These are phyloP conservation scores for Nasonia giraulti DNA, from an alignment of 1,140 invertebrate genomes.

Conservation along the genomic window DNA sequence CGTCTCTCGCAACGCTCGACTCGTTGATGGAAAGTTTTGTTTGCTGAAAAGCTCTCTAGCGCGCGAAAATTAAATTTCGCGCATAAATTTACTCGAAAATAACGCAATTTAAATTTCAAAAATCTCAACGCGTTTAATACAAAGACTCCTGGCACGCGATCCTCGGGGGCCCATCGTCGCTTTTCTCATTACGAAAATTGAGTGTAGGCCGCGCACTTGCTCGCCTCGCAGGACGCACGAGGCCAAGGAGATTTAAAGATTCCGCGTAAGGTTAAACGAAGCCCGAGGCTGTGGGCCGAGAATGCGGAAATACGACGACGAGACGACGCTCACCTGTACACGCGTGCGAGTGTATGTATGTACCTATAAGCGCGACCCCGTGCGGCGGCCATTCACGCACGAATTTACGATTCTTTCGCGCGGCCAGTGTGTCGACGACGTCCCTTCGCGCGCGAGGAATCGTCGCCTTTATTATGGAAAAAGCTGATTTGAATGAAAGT, in stretches of 20 bases:
- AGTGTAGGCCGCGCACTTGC: constrained; percentile 2
- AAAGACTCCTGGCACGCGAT: too few relatives aligned
- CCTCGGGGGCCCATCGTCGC: not conserved
- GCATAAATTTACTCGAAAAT: not conserved
- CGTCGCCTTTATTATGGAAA: not conserved
- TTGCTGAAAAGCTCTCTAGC: not conserved
- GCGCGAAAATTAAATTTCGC: not conserved
- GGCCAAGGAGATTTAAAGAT: constrained; percentile 56
- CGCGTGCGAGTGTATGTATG: not conserved
- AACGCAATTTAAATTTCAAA: not conserved
- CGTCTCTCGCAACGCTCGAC: not conserved
- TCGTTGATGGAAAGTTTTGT: too few relatives aligned
- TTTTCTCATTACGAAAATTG: constrained; percentile 27
- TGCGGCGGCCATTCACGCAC: constrained; percentile 64
- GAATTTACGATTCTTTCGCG: constrained; percentile 62
- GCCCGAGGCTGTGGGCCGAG: constrained; percentile 69
- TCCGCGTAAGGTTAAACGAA: constrained; percentile 59
- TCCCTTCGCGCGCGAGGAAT: not conserved
- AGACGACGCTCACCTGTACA: not conserved
- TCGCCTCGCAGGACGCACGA: constrained; percentile 2
- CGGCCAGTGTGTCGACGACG: not conserved
- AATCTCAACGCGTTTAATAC: not conserved
- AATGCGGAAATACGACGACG: constrained; percentile 66
- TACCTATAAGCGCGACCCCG: constrained; percentile 16
- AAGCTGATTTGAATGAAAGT: constrained; percentile 30